phyloP scores from a whole-genome alignment of 2,113 vertebrate species.

The Taurulus bubalis region DNA sequence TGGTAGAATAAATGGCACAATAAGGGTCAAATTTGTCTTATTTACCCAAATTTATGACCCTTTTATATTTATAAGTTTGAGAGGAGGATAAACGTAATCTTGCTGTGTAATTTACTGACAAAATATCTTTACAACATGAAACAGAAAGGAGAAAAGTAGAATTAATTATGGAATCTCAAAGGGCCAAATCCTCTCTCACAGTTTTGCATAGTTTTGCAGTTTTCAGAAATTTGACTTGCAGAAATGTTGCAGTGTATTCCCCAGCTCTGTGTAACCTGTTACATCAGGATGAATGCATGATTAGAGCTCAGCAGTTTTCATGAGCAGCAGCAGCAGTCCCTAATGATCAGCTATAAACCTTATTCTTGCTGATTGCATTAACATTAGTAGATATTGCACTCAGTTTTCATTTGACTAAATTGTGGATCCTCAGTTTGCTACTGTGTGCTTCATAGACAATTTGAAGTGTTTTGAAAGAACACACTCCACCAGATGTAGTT shows the following conservation, averaged over 20 bases:
- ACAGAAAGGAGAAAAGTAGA: constrained; percentile 54
- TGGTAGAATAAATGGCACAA: neutral
- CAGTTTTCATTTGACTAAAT: constrained; percentile 42
- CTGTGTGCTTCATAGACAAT: neutral
- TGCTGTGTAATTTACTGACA: constrained; percentile 56
- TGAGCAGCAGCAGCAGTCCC: constrained; percentile 41
- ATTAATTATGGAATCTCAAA: constrained; percentile 61
- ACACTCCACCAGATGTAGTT: neutral
- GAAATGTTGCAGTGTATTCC: constrained; percentile 63
- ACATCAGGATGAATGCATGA: constrained; percentile 69
- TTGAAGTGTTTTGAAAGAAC: constrained; percentile 1
- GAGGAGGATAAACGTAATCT: constrained; percentile 17
- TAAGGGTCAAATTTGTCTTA: neutral
- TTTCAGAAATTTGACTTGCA: constrained; percentile 71
- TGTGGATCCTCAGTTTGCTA: constrained; percentile 27
- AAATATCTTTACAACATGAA: constrained; percentile 60
- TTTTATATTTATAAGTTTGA: constrained; percentile 4
- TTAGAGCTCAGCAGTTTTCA: constrained; percentile 58
- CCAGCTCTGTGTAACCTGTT: constrained; percentile 61
- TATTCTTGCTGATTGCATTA: constrained; percentile 64
- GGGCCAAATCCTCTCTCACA: constrained; percentile 38
- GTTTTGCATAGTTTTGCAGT: constrained; percentile 68
- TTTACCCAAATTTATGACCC: neutral
- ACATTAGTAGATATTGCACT: constrained; percentile 57
- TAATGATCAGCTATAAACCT: constrained; percentile 63